phyloP scores from a whole-genome alignment of 2,113 vertebrate genomes.

The Tachuris rubrigastra region DNA sequence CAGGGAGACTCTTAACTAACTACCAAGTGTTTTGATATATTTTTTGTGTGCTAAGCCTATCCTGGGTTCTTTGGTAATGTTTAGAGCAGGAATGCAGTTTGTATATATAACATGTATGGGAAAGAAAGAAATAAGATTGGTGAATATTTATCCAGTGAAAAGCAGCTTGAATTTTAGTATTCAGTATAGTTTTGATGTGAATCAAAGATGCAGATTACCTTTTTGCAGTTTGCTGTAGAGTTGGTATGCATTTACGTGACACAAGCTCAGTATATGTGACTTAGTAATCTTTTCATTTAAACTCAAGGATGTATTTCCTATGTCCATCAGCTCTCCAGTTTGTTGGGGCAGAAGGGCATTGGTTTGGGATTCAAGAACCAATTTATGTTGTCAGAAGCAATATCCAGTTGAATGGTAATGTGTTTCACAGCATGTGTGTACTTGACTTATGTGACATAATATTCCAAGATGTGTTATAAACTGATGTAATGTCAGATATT shows the following conservation, averaged over 20 bases:
- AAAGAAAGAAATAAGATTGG: background rate
- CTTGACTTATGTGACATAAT: background rate
- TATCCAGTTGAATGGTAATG: background rate
- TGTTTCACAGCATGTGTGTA: background rate
- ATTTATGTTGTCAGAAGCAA: background rate
- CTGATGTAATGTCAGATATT: background rate
- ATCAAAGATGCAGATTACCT: background rate
- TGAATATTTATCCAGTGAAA: background rate
- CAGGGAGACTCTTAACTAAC: background rate
- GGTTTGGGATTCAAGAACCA: background rate
- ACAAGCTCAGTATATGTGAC: background rate
- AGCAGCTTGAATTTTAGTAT: background rate
- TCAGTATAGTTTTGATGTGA: background rate
- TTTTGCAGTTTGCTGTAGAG: background rate
- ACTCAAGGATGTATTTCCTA: background rate
- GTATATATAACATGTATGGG: background rate
- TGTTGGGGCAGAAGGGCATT: background rate
- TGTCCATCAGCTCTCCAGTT: background rate
- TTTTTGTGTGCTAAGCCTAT: background rate
- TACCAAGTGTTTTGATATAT: background rate
- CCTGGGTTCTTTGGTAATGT: background rate
- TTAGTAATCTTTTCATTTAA: background rate
- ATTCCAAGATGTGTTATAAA: background rate
- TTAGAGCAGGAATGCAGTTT: background rate
- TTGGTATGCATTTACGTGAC: accelerated